phyloP scores from a whole-genome alignment of 2,888 invertebrate genomes.

The Lomographa bimaculata region DNA sequence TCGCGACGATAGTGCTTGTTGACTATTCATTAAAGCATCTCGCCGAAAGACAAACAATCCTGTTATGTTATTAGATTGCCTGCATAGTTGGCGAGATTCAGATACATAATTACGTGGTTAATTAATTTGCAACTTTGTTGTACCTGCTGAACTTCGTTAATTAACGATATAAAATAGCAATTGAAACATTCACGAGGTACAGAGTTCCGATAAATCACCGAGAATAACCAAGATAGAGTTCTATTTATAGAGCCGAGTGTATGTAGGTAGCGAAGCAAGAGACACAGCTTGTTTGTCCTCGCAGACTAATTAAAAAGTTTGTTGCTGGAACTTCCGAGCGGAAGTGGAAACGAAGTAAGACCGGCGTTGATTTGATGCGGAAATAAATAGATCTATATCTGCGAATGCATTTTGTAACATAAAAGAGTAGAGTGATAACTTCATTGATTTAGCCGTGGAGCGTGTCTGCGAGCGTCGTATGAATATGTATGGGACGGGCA shows the following conservation, averaged over 20 bases:
- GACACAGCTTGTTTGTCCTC: conserved; percentile 80
- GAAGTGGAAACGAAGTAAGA: conserved; percentile 67
- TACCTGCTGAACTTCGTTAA: conserved; percentile 45
- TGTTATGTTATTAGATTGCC: conserved; percentile 71
- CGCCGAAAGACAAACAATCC: conserved; percentile 69
- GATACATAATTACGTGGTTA: conserved; percentile 50
- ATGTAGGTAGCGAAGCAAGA: conserved; percentile 63
- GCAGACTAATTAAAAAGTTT: conserved; percentile 83
- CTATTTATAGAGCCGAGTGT: conserved; percentile 52
- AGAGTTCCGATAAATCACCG: conserved; percentile 48
- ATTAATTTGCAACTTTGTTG: conserved; percentile 47
- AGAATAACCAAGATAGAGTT: conserved; percentile 42
- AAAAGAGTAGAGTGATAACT: conserved; percentile 36
- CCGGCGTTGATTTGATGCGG: conserved; percentile 60
- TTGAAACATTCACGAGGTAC: conserved; percentile 39
- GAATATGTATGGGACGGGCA: conserved; percentile 73
- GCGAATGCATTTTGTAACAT: conserved; percentile 19
- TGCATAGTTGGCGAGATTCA: conserved; percentile 55
- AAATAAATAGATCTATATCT: conserved; percentile 58
- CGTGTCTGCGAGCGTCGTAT: conserved; percentile 55
- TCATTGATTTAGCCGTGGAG: conserved; percentile 53
- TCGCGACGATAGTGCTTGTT: conserved; percentile 61
- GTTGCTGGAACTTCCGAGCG: conserved; percentile 65
- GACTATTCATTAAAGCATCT: conserved; percentile 78
- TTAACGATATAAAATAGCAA: conserved; percentile 40